Evolutionary conservation across 2,797 vertebrate genomes (phyloP), one percentile per base, ranked within the genome.

Genomic region (Intellagama lesueurii): DNA sequence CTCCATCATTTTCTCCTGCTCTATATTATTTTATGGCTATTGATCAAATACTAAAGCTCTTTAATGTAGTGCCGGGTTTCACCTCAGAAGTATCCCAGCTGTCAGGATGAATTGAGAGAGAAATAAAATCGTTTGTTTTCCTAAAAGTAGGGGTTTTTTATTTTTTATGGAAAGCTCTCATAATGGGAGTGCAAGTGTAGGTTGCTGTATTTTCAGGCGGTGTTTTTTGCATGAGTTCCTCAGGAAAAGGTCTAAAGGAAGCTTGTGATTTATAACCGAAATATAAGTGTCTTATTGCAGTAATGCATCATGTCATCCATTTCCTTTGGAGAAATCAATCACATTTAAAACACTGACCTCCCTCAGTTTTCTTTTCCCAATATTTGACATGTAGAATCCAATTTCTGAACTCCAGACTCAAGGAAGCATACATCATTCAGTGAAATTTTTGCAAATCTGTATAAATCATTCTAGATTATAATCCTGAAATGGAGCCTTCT

Each of bases 221-320:
- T n/a, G 2, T 83, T 66, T 89, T 93, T 95, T 94, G 92, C 73
- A 47, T 89, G 92, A 93, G 90, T 96, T 96, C 77, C 89, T 90
- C 70, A 44, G 92, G 87, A 84, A 90, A 94, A 95, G 94, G 7
- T 81, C 70, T 89, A 77, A 85, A 47, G 91, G 91, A 95, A 93
- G 56, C 73, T 79, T 93, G 83, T 97, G 96, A 97, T 97, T 97
- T 97, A 97, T 98, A 95, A 93, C 95, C 94, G 94, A 96, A 97
- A 96, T 97, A 93, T 91, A 91, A 94, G 93, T 95, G 89, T 96
- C 95, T 97, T 97, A 97, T 97, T 97, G 96, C 94, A 95, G 96
- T 96, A 96, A 96, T 97, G 95, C 94, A 95, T 97, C 96, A 97
- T 96, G 96, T 96, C 96, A 94, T 91, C 93, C 81, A 87, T 96